Evolutionary conservation across 2,888 invertebrate genomes (phyloP).

Genomic region (Epirrita christyi): DNA sequence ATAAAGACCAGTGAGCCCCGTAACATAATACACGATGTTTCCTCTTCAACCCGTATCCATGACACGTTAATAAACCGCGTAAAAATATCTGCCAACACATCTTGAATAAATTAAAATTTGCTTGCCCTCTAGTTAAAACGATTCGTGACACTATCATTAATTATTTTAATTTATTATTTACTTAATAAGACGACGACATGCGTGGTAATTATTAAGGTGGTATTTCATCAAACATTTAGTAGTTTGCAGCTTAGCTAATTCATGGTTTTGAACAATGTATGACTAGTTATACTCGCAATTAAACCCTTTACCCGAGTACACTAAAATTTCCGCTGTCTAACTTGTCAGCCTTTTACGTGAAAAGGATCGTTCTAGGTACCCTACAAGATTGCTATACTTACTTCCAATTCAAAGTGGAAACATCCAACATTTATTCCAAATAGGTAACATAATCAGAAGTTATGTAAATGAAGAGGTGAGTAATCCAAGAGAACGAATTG

Average conservation of each 20-base stretch:
- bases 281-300: background rate
- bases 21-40: slow-evolving; percentile 83
- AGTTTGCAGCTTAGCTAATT: background rate
- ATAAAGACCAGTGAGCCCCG: slow-evolving; percentile 80
- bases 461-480: slow-evolving; percentile 51
- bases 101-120: slow-evolving; percentile 73
- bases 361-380: background rate
- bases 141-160: slow-evolving; percentile 29
- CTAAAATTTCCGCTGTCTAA: background rate
- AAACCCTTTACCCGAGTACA: background rate
- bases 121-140: slow-evolving; percentile 49
- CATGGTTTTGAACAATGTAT: background rate
- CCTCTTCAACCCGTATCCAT: slow-evolving; percentile 81
- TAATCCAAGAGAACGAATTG: slow-evolving; percentile 65
- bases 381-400: background rate
- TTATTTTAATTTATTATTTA: slow-evolving; percentile 26
- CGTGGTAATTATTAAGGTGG: background rate
- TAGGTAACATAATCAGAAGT: slow-evolving; percentile 32
- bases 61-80: slow-evolving; percentile 77
- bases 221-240: slow-evolving; percentile 3
- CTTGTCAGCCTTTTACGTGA: background rate
- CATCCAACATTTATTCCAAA: slow-evolving; percentile 10
- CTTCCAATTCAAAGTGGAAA: slow-evolving; percentile 17
- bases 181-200: slow-evolving; percentile 4
- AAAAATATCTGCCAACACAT: slow-evolving; percentile 81